Evolutionary conservation across 2,888 invertebrate genomes (phyloP).

Genomic region (Drosophila mercatorum): DNA sequence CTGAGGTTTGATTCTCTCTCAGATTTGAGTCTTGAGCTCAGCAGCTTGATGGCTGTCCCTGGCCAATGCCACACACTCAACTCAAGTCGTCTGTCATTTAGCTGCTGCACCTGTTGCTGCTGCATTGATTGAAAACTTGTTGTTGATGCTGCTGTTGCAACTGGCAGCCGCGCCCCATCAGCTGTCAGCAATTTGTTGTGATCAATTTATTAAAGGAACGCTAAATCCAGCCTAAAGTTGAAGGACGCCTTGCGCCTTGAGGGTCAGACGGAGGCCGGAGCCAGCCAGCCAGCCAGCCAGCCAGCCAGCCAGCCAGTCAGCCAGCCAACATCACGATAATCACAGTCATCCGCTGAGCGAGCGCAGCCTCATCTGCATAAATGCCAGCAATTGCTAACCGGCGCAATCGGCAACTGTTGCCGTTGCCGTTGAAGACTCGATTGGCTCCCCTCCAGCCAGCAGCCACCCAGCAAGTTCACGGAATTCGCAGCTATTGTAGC

Average conservation of each 20-base stretch:
- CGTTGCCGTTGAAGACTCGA: neutral
- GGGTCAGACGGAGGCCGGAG: conserved; percentile 40
- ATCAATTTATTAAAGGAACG: conserved; percentile 80
- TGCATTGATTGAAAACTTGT: conserved; percentile 76
- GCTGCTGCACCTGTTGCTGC: conserved; percentile 77
- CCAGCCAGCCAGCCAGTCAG: neutral
- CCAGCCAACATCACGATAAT: conserved; percentile 44
- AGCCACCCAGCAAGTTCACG: conserved; percentile 73
- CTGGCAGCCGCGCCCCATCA: conserved; percentile 70
- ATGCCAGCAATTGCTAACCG: conserved; percentile 36
- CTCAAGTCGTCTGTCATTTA: conserved; percentile 63
- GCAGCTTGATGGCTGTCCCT: conserved; percentile 33
- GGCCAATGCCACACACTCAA: conserved; percentile 37
- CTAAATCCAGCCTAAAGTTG: conserved; percentile 52
- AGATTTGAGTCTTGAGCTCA: conserved; percentile 7
- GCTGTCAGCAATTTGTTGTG: conserved; percentile 83
- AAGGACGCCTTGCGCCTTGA: conserved; percentile 59
- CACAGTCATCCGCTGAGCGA: conserved; percentile 61
- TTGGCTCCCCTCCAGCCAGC: neutral
- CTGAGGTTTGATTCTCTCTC: conserved; percentile 7
- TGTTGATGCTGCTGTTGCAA: conserved; percentile 41
- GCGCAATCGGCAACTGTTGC: conserved; percentile 10
- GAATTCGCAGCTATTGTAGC: conserved; percentile 72
- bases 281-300: neutral
- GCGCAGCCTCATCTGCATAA: conserved; percentile 64